Conservation (phyloP, 2,113 vertebrate genomes). For the Pomatorhinus ruficollis region DNA sequence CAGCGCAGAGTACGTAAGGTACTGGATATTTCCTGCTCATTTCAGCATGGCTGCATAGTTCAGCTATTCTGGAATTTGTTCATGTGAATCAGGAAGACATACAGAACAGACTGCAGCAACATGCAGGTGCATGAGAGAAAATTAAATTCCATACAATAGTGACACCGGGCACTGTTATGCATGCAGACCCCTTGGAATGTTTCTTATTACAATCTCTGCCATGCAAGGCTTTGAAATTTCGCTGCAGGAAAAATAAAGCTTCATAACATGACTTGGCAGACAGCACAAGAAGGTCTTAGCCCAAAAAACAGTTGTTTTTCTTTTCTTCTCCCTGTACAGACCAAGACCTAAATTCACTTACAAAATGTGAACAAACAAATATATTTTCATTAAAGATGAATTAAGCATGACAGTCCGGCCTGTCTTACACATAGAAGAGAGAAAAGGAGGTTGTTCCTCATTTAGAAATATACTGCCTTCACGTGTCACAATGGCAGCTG, state of each 20-base stretch:
- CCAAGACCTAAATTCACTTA: slow-evolving; percentile 18
- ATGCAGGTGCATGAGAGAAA: background rate
- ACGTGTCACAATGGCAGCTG: background rate
- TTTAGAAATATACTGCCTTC: background rate
- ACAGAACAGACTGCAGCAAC: background rate
- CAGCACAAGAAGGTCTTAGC: background rate
- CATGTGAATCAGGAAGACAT: background rate
- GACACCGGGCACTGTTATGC: background rate
- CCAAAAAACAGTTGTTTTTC: background rate
- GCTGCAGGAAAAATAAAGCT: background rate
- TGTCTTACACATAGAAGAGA: background rate
- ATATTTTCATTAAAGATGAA: slow-evolving; percentile 14
- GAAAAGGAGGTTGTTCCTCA: background rate
- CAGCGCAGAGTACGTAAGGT: background rate
- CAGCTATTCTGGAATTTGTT: background rate
- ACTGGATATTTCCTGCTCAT: background rate
- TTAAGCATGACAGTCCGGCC: background rate
- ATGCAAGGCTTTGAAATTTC: background rate
- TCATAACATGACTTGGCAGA: background rate
- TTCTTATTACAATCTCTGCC: background rate
- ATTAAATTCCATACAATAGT: background rate
- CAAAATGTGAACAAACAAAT: slow-evolving; percentile 6
- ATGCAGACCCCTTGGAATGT: background rate
- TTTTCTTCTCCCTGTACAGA: background rate
- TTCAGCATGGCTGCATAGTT: background rate